Evolutionary conservation across 2,797 vertebrate species (phyloP).

Genomic region (Spinibarbus caldwelli): DNA sequence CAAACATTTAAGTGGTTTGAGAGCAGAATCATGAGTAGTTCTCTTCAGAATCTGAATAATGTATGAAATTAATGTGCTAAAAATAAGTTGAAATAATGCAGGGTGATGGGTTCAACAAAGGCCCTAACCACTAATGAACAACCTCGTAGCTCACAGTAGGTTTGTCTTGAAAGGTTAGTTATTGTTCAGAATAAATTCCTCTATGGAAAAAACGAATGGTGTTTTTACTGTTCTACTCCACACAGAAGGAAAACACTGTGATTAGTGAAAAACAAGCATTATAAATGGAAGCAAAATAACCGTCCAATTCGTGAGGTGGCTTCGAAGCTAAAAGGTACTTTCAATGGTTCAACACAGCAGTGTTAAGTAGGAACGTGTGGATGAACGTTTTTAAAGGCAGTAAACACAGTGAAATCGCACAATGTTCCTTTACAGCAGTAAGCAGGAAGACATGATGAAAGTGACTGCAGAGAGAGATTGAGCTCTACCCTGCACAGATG

Average conservation of each 20-base stretch:
- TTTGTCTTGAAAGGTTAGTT: not conserved
- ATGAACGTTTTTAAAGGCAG: not conserved
- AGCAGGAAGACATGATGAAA: not conserved
- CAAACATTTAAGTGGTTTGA: too few species aligned
- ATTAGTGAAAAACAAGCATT: not conserved
- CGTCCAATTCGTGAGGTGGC: not conserved
- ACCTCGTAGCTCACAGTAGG: not conserved
- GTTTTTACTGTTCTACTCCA: not conserved
- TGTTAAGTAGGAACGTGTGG: not conserved
- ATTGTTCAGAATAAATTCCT: not conserved
- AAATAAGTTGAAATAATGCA: not conserved
- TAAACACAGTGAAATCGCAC: not conserved
- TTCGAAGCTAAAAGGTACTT: not conserved
- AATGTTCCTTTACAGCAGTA: constrained; percentile 1
- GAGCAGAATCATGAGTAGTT: not conserved
- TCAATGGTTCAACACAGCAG: not conserved
- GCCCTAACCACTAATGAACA: too few species aligned
- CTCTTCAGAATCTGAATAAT: not conserved
- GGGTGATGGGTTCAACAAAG: not conserved
- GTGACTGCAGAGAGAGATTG: not conserved
- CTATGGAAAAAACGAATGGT: not conserved
- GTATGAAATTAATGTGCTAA: not conserved
- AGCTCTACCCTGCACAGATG: not conserved
- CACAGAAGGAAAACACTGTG: not conserved
- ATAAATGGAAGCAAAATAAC: not conserved